Base-by-base conservation (phyloP, 1,140 invertebrate species). In the Ceratina calcarata region DNA sequence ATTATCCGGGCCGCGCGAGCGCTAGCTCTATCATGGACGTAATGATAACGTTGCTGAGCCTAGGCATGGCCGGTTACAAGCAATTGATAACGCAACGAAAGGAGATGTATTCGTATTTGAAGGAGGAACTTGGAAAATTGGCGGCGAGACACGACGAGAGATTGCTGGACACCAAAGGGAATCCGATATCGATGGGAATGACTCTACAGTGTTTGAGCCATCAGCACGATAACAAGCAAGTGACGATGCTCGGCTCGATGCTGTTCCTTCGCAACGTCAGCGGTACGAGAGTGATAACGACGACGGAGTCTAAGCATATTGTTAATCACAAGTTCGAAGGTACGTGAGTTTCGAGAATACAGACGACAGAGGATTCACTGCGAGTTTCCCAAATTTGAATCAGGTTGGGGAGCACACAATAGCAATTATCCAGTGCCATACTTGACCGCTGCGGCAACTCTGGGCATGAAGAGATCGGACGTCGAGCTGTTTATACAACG, bases 1-100 rank as follows among this genome's bases (percentile, higher is more conserved):
- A 94, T 86, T 98, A 98, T 93, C 96, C 97, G 83, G 96, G 96
- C 94, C 93, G 97, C 75, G 97, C 96, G 1, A 97, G 97, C 58
- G 94, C 94, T 2, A 95, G 95, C 72, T 96, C 96, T 65, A 94
- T 95, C 0, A 93, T 97, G 84, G 97, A 98, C 91, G 93, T 97
- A 1, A 96, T 98, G 88, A 97, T 98, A 87, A 98, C 97, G 1
- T 89, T 98, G 16, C 90, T 98, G 22, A 95, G 95, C 16, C 91
- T 98, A 78, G 97, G 97, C 4, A 93, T 94, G 75, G 93, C 94
- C 67, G 95, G 95, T 10, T 97, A 96, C 87, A 94, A 94, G 84
- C 91, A 95, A 68, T 89, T 97, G 7, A 92, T 96, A 7, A 89
- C 94, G 37, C 93, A 96, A 77, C 92, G 97, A 22, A 95, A 95